phyloP scores from a whole-genome alignment of 30 jellyfish, hydroid and myxozoan genomes.

The Aurelia aurita region DNA sequence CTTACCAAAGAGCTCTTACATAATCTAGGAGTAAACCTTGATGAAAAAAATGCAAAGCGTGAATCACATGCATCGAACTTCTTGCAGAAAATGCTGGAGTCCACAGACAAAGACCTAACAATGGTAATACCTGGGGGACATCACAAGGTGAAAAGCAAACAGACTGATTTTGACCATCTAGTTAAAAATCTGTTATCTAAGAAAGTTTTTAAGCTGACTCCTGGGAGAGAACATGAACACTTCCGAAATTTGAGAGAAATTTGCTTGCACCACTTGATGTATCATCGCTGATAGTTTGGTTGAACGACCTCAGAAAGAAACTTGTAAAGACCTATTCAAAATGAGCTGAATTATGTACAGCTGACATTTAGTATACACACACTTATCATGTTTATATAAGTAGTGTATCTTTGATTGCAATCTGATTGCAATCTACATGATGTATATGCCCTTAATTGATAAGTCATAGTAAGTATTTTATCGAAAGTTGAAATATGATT shows the following conservation, averaged over 20 bases:
- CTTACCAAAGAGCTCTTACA: constrained; percentile 17
- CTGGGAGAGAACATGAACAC: constrained; percentile 15
- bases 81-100: constrained; percentile 1
- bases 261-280: background rate
- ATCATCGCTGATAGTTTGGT: background rate
- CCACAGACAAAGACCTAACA: constrained; percentile 3
- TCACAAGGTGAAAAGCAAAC: constrained; percentile 24
- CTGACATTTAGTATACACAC: background rate
- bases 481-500: no score
- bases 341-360: background rate
- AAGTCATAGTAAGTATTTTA: no score
- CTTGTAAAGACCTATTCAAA: background rate
- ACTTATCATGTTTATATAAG: background rate
- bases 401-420: background rate
- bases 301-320: background rate
- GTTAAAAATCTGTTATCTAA: constrained; percentile 6
- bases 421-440: no score
- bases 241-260: constrained; percentile 7
- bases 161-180: constrained; percentile 1
- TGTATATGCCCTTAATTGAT: background rate
- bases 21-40: constrained; percentile 5
- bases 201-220: background rate
- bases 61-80: constrained; percentile 20
- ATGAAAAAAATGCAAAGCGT: constrained; percentile 29
- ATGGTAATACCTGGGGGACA: background rate